Percentiles rank a stretch among this genome's conserved stretches.
These are phyloP conservation scores for Serripes groenlandicus DNA, from an alignment of 2,888 invertebrate species.

Conservation along the genomic window DNA sequence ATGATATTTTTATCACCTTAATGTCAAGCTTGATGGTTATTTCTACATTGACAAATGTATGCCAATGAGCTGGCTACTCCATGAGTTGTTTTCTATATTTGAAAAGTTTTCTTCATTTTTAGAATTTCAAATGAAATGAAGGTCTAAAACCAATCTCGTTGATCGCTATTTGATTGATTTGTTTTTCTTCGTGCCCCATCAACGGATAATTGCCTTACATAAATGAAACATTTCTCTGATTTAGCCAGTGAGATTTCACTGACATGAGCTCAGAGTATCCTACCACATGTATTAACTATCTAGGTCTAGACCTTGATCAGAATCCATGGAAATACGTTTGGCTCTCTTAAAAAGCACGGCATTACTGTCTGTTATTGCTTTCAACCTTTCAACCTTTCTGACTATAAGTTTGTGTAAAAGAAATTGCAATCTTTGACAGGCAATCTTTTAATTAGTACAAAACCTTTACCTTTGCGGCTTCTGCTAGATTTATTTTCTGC, in stretches of 20 bases:
- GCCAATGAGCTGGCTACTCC: slow-evolving; percentile 41
- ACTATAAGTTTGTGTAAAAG: slow-evolving; percentile 33
- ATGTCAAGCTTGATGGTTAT: too few relatives aligned
- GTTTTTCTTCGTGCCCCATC: slow-evolving; percentile 19
- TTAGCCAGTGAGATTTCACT: not conserved
- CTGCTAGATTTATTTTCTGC: slow-evolving; percentile 38
- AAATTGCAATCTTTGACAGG: too few relatives aligned
- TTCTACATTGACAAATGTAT: slow-evolving; percentile 48
- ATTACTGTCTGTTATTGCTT: not conserved
- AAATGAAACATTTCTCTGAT: not conserved
- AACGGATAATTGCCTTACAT: not conserved
- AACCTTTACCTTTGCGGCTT: slow-evolving; percentile 23
- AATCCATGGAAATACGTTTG: slow-evolving; percentile 25
- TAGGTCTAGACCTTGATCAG: slow-evolving; percentile 43
- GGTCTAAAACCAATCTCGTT: not conserved
- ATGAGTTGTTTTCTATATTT: slow-evolving; percentile 39
- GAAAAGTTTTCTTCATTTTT: slow-evolving; percentile 37
- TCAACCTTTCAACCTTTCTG: slow-evolving; percentile 2
- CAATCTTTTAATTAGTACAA: slow-evolving; percentile 28
- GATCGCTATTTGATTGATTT: slow-evolving; percentile 50
- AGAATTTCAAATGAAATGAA: not conserved
- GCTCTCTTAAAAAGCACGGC: slow-evolving; percentile 32
- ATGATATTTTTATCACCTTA: too few relatives aligned
- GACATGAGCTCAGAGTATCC: slow-evolving; percentile 24
- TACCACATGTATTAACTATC: not conserved